phyloP scores from a whole-genome alignment of 2,113 vertebrate species.

The Mus pahari region DNA sequence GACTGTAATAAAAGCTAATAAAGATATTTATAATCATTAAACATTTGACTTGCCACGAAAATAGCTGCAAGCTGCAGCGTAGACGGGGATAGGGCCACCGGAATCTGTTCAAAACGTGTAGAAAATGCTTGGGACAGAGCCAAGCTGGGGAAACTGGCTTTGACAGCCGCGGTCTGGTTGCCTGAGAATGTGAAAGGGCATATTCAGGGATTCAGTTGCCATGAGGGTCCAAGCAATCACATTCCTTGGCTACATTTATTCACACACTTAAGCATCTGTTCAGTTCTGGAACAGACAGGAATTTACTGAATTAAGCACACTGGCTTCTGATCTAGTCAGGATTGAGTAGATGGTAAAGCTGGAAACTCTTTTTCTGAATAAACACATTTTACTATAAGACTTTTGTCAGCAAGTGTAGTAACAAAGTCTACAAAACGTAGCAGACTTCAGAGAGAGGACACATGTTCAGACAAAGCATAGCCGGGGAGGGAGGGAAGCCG shows the following conservation, averaged over 20 bases:
- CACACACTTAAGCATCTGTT: not conserved
- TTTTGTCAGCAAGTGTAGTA: slow-evolving; percentile 34
- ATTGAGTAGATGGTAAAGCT: slow-evolving; percentile 3
- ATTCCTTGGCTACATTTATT: slow-evolving; percentile 48
- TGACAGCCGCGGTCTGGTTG: not conserved
- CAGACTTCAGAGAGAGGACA: slow-evolving; percentile 47
- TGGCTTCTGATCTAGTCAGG: slow-evolving; percentile 43
- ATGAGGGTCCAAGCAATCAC: not conserved
- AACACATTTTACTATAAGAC: slow-evolving; percentile 55
- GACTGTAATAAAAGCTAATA: slow-evolving; percentile 36
- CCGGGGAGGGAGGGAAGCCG: not conserved
- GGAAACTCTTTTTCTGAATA: slow-evolving; percentile 61
- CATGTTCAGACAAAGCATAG: slow-evolving; percentile 49
- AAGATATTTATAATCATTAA: slow-evolving; percentile 16
- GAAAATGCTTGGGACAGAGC: slow-evolving; percentile 11
- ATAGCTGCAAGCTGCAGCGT: not conserved
- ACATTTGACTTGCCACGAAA: not conserved
- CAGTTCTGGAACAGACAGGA: slow-evolving; percentile 2
- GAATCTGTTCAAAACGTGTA: slow-evolving; percentile 16
- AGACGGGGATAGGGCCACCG: not conserved
- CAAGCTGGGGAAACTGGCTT: not conserved
- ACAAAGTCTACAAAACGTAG: slow-evolving; percentile 61
- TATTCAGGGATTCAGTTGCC: not conserved
- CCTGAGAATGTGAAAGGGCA: not conserved
- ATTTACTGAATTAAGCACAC: slow-evolving; percentile 56